A percentile compares a stretch with the other conserved stretches of the same genome.
These are phyloP conservation scores for Cebidichthys violaceus DNA, from an alignment of 2,113 vertebrate species.

Conservation along the genomic window DNA sequence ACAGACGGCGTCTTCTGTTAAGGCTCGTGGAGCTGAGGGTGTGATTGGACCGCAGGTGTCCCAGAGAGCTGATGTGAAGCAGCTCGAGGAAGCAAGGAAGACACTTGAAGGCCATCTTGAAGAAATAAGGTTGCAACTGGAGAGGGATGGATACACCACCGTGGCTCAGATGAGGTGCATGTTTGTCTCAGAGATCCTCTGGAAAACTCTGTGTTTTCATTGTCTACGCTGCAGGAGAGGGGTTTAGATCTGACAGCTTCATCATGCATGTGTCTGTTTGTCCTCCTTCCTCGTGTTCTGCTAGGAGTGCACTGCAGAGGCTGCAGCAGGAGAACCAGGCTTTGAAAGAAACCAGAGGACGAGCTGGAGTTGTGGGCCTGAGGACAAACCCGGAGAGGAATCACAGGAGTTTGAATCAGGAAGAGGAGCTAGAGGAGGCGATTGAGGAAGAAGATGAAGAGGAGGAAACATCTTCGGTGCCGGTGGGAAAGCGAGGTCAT, in stretches of 20 bases:
- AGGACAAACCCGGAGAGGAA: conserved; percentile 30
- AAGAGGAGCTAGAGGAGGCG: conserved; percentile 72
- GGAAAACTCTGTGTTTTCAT: neutral
- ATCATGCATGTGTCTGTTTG: neutral
- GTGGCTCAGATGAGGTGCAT: conserved; percentile 90
- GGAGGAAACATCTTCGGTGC: conserved; percentile 55
- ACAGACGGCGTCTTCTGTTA: neutral
- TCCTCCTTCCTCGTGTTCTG: accelerated
- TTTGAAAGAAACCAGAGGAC: conserved; percentile 78
- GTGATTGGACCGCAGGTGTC: conserved; percentile 1
- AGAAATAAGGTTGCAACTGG: conserved; percentile 86
- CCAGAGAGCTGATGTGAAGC: conserved; percentile 55
- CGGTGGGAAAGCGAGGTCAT: conserved; percentile 71
- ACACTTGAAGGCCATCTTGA: conserved; percentile 83
- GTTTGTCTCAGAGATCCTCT: neutral
- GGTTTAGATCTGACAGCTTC: neutral
- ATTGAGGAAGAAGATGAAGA: conserved; percentile 61
- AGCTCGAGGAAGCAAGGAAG: conserved; percentile 79
- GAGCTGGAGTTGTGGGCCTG: neutral
- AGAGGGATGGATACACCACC: conserved; percentile 88
- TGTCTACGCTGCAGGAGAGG: neutral
- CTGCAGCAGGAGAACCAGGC: conserved; percentile 87
- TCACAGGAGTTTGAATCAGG: conserved; percentile 21
- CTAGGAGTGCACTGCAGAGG: conserved; percentile 85
- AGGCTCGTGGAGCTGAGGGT: conserved; percentile 31